phyloP scores from a whole-genome alignment of 2,113 vertebrate genomes.

The Planiliza haematocheilus region DNA sequence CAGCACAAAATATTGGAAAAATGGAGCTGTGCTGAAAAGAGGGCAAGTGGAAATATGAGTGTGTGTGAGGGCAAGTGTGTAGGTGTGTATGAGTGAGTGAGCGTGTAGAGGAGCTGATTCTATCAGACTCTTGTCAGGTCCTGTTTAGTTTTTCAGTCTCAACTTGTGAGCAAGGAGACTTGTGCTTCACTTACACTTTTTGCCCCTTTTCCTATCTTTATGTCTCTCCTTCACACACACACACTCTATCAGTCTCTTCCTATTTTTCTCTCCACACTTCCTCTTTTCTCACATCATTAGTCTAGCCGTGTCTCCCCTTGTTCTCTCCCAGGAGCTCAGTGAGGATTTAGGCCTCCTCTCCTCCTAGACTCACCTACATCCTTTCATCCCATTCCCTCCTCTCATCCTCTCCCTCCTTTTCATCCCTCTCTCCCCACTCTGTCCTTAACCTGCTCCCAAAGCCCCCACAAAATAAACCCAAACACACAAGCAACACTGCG shows the following conservation, averaged over 20 bases:
- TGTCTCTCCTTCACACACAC: slow-evolving; percentile 9
- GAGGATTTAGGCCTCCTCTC: slow-evolving; percentile 71
- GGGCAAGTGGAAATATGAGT: slow-evolving; percentile 59
- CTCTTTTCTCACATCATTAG: slow-evolving; percentile 66
- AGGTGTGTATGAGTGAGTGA: slow-evolving; percentile 60
- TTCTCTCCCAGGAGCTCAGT: slow-evolving; percentile 61
- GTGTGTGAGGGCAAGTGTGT: slow-evolving; percentile 52
- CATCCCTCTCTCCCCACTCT: slow-evolving; percentile 9
- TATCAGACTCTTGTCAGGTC: slow-evolving; percentile 65
- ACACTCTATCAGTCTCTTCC: slow-evolving; percentile 30
- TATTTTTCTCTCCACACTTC: slow-evolving; percentile 43
- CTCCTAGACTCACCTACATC: slow-evolving; percentile 72
- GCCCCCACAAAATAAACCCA: slow-evolving; percentile 57
- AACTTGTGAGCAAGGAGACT: slow-evolving; percentile 46
- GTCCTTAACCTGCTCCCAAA: slow-evolving; percentile 64
- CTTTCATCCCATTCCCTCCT: slow-evolving; percentile 66
- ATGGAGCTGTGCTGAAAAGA: slow-evolving; percentile 55
- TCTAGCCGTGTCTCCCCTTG: slow-evolving; percentile 47
- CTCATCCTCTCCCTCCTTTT: slow-evolving; percentile 3
- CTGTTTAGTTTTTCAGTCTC: slow-evolving; percentile 54
- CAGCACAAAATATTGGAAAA: slow-evolving; percentile 52
- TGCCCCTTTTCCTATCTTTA: slow-evolving; percentile 19
- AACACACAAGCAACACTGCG: slow-evolving; percentile 42
- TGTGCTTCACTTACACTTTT: slow-evolving; percentile 45
- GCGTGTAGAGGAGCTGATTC: slow-evolving; percentile 53